Conservation (phyloP, 2,797 vertebrate genomes). For the Pteropus rufus region DNA sequence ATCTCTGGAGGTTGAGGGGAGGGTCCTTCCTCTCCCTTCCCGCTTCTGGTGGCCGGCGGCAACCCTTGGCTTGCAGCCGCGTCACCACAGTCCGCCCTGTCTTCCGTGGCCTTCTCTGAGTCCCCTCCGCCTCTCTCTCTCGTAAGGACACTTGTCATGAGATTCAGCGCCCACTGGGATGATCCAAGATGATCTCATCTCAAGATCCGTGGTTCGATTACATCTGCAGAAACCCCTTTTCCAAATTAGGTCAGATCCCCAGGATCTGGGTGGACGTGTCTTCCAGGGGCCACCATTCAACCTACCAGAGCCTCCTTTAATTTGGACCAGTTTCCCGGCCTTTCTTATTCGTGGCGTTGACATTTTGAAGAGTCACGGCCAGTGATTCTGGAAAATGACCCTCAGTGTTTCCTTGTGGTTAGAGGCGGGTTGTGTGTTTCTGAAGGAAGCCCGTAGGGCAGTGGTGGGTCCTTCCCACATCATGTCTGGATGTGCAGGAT, state of each 20-base stretch:
- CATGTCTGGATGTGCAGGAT: fast-evolving
- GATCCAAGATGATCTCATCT: neutral
- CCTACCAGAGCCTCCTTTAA: neutral
- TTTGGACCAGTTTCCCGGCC: neutral
- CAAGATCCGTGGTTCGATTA: neutral
- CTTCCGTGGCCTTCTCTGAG: neutral
- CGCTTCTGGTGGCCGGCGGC: neutral
- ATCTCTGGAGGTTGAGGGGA: too few relatives aligned
- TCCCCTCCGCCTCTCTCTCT: neutral
- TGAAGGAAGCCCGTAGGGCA: neutral
- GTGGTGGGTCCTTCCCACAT: neutral
- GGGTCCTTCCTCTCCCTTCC: neutral
- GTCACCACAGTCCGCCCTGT: neutral
- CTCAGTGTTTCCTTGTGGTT: neutral
- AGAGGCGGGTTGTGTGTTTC: neutral
- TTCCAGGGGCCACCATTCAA: neutral
- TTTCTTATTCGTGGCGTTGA: neutral
- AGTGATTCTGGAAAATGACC: neutral
- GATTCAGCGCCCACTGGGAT: neutral
- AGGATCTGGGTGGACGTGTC: neutral
- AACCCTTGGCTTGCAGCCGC: neutral
- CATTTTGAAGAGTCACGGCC: neutral
- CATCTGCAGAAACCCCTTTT: neutral
- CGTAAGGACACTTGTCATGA: neutral
- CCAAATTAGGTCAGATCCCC: neutral